Percentiles rank a stretch among this genome's conserved stretches.
These are phyloP conservation scores for Ataeniobius toweri DNA, from an alignment of 2,797 vertebrate species.

Conservation along the genomic window DNA sequence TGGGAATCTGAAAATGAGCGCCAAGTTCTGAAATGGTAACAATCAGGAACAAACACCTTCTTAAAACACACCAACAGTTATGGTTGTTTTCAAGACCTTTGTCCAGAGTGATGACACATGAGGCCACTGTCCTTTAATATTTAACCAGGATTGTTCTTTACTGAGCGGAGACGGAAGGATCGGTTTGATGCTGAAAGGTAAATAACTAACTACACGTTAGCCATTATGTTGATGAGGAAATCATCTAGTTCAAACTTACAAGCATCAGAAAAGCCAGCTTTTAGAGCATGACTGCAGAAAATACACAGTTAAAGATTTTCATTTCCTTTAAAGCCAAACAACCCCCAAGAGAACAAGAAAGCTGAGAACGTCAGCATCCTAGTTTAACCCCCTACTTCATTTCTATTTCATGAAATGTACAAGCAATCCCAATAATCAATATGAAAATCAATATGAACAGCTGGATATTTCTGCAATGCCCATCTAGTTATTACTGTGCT, in stretches of 20 bases:
- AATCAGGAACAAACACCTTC: conserved; percentile 6
- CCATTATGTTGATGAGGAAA: conserved; percentile 6
- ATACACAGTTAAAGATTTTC: not conserved
- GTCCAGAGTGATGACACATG: conserved; percentile 59
- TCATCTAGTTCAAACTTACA: not conserved
- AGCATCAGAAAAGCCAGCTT: not conserved
- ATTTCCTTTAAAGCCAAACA: not conserved
- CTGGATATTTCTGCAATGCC: conserved; percentile 16
- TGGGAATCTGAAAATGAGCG: conserved; percentile 23
- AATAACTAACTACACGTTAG: not conserved
- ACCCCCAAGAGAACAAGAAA: conserved; percentile 39
- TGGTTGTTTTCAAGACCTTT: conserved; percentile 66
- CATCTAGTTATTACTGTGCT: not conserved
- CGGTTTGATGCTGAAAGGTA: not conserved
- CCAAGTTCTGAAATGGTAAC: conserved; percentile 6
- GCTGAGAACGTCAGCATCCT: conserved; percentile 44
- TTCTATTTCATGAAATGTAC: conserved; percentile 31
- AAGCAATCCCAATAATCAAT: conserved; percentile 36
- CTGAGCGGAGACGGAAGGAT: conserved; percentile 19
- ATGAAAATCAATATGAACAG: conserved; percentile 28
- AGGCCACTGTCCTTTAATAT: conserved; percentile 79
- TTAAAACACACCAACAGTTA: conserved; percentile 2
- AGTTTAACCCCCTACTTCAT: conserved; percentile 35
- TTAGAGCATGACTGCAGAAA: not conserved
- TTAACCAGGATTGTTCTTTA: conserved; percentile 70